A percentile compares a stretch with the other conserved stretches of the same genome.
phyloP scores from a whole-genome alignment of 30 jellyfish, hydroid and myxozoan genomes.

The Turritopsis dohrnii region DNA sequence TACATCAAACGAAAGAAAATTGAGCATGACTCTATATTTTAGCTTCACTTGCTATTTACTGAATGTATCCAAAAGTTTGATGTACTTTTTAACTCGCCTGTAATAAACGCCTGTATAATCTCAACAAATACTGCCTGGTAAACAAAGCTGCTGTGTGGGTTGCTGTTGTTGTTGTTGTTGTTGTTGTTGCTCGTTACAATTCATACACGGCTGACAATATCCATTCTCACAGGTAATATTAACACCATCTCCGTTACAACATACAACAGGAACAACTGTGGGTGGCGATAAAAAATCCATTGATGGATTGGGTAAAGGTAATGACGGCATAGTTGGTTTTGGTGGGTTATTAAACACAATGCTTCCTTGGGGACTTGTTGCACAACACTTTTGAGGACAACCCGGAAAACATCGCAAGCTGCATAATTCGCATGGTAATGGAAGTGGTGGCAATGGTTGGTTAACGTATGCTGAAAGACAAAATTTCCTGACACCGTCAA shows the following conservation, averaged over 20 bases:
- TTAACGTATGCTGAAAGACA: constrained; percentile 12
- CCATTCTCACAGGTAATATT: not conserved
- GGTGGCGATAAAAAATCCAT: not conserved
- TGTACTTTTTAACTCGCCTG: not conserved
- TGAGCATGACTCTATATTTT: not conserved
- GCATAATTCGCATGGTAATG: constrained; percentile 23
- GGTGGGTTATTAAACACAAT: constrained; percentile 5
- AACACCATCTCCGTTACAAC: constrained; percentile 8
- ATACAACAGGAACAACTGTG: constrained; percentile 14
- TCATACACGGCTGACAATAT: not conserved
- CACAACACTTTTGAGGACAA: constrained; percentile 15
- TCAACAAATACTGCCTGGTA: not conserved
- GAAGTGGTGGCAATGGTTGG: constrained; percentile 17
- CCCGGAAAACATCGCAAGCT: constrained; percentile 23
- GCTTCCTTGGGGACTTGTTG: not conserved
- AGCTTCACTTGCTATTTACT: not conserved
- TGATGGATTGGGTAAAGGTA: constrained; percentile 22
- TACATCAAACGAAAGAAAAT: not conserved
- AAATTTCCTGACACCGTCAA: not conserved
- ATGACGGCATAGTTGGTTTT: constrained; percentile 24
- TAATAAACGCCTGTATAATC: not conserved
- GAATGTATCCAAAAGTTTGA: not conserved
- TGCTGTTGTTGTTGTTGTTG: not conserved
- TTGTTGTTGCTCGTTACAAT: not conserved
- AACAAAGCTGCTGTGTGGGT: not conserved